These are phyloP conservation scores for Aphelenchoides bicaudatus DNA, from an alignment of 2,888 invertebrate genomes.

Conservation along the genomic window DNA sequence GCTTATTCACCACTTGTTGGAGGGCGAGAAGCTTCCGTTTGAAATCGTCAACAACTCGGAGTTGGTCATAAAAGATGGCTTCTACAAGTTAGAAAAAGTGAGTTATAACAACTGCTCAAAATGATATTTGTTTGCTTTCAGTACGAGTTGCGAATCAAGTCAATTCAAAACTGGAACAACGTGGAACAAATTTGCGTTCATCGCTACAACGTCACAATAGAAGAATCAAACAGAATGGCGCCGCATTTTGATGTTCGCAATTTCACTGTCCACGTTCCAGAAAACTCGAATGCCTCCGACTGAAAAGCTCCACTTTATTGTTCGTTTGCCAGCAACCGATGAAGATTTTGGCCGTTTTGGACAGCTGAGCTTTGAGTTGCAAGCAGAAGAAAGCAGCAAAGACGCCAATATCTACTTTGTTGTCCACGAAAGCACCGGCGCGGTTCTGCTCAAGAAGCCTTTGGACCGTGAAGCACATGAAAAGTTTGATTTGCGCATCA, in stretches of 20 bases:
- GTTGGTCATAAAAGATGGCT: conserved; percentile 18
- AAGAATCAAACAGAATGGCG: conserved; percentile 62
- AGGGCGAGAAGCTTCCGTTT: conserved; percentile 34
- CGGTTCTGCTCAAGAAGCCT: conserved; percentile 78
- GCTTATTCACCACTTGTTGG: conserved; percentile 29
- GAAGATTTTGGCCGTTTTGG: conserved; percentile 36
- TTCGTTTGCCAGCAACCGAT: conserved; percentile 44
- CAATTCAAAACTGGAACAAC: background rate
- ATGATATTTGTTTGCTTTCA: conserved; percentile 6
- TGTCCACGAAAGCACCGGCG: conserved; percentile 58
- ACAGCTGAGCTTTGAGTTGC: conserved; percentile 23
- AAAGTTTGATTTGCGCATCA: conserved; percentile 34
- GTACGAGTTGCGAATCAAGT: background rate
- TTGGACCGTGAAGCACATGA: conserved; percentile 80
- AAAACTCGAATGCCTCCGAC: conserved; percentile 15
- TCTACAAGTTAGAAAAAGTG: background rate
- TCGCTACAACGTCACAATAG: conserved; percentile 24
- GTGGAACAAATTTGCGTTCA: conserved; percentile 22
- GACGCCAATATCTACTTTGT: conserved; percentile 9
- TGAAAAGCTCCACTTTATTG: conserved; percentile 34
- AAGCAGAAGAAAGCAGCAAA: conserved; percentile 14
- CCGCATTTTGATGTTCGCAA: conserved; percentile 48
- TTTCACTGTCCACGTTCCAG: conserved; percentile 30
- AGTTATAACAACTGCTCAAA: conserved; percentile 10
- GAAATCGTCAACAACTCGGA: conserved; percentile 26